These are phyloP conservation scores for Eurois occulta DNA, from an alignment of 2,888 invertebrate species.

Conservation along the genomic window DNA sequence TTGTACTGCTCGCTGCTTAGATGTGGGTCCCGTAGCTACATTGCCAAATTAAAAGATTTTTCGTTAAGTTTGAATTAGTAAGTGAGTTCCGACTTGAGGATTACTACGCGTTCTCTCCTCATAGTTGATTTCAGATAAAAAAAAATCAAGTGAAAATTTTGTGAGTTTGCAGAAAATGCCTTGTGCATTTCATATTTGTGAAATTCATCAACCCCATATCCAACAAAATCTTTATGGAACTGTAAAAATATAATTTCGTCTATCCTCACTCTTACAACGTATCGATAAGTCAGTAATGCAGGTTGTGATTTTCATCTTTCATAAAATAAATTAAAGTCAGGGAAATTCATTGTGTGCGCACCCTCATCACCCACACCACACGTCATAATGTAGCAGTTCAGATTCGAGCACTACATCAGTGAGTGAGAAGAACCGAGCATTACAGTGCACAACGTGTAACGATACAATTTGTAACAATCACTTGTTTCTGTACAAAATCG, in stretches of 20 bases:
- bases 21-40: constrained; percentile 68
- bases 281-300: neutral
- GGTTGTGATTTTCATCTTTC: neutral
- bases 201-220: neutral
- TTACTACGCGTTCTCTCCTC: constrained; percentile 31
- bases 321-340: neutral
- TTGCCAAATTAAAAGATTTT: constrained; percentile 81
- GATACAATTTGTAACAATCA: neutral
- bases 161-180: constrained; percentile 9
- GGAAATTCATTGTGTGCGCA: neutral
- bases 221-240: neutral
- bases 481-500: neutral
- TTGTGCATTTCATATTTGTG: too few species aligned
- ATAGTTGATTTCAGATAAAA: neutral
- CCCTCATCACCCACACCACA: neutral
- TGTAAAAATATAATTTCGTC: neutral
- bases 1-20: constrained; percentile 47
- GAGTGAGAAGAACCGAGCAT: neutral
- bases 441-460: neutral
- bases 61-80: constrained; percentile 77
- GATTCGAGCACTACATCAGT: neutral
- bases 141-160: constrained; percentile 27
- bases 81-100: constrained; percentile 53
- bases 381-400: neutral
- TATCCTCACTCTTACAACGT: neutral